Conservation (phyloP, 2,113 vertebrate species). For the Lepus americanus region DNA sequence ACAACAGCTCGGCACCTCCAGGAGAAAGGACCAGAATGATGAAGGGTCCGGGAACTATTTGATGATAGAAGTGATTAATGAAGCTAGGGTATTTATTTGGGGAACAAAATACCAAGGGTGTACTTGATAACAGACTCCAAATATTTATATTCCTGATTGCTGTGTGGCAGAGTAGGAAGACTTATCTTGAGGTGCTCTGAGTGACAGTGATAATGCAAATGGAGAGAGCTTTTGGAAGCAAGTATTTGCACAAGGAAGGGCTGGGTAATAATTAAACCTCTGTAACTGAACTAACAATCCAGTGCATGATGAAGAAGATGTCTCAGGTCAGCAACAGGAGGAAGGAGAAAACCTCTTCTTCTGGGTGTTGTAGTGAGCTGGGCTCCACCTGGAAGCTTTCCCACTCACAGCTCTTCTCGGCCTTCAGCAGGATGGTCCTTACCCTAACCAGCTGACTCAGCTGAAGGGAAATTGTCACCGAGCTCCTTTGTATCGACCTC, state of each 20-base stretch:
- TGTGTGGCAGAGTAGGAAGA: background rate
- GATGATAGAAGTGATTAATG: background rate
- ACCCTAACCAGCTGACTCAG: background rate
- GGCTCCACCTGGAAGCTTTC: background rate
- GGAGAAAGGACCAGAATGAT: background rate
- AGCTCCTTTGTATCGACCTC: conserved; percentile 5
- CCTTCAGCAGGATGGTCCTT: background rate
- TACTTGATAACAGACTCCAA: background rate
- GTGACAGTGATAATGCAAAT: too few species aligned
- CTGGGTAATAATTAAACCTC: background rate
- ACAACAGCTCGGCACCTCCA: background rate
- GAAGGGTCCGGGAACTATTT: background rate
- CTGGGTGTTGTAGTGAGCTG: background rate
- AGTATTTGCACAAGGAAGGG: background rate
- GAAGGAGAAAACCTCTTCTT: background rate
- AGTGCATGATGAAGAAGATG: background rate
- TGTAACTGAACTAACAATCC: background rate
- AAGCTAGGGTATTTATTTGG: background rate
- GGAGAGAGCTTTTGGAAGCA: background rate
- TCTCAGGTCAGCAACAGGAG: background rate
- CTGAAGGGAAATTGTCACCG: background rate
- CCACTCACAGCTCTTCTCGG: background rate
- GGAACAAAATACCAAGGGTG: background rate
- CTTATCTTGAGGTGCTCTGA: background rate
- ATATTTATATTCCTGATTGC: background rate